Percentiles rank a stretch among this genome's conserved stretches.
phyloP scores from a whole-genome alignment of 2,797 vertebrate species.

The Toxotes lorentzi region DNA sequence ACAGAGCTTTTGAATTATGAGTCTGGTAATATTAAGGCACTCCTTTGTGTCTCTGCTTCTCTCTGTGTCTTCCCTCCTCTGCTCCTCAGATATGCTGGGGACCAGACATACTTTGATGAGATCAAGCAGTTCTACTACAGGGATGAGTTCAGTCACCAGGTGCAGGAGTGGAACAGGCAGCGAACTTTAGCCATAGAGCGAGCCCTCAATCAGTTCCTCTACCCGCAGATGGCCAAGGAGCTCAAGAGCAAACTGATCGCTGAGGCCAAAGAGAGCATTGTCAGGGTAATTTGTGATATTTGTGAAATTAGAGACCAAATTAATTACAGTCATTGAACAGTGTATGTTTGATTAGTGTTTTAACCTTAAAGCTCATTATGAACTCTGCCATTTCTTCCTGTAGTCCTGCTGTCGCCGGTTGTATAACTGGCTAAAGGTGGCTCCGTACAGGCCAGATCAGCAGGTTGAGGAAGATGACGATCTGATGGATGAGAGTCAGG shows the following conservation, averaged over 20 bases:
- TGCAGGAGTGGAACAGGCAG: slow-evolving; percentile 99
- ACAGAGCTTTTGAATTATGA: slow-evolving; percentile 15
- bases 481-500: slow-evolving; percentile 97
- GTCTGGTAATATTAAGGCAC: slow-evolving; percentile 5
- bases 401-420: slow-evolving; percentile 96
- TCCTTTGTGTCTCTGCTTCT: not conserved
- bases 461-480: slow-evolving; percentile 98
- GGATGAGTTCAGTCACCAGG: slow-evolving; percentile 99
- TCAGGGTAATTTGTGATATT: slow-evolving; percentile 87
- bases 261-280: slow-evolving; percentile 96
- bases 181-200: slow-evolving; percentile 96
- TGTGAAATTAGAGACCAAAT: not conserved
- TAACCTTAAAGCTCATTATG: not conserved
- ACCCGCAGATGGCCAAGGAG: slow-evolving; percentile 98
- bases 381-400: slow-evolving; percentile 7
- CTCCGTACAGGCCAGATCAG: slow-evolving; percentile 96
- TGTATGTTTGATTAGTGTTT: not conserved
- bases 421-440: slow-evolving; percentile 97
- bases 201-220: slow-evolving; percentile 95
- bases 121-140: slow-evolving; percentile 99
- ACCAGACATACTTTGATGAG: slow-evolving; percentile 99
- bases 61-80: not conserved
- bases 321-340: not conserved
- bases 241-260: slow-evolving; percentile 94
- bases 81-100: slow-evolving; percentile 88